phyloP scores from a whole-genome alignment of 2,797 vertebrate species.

The Lutjanus argentimaculatus region DNA sequence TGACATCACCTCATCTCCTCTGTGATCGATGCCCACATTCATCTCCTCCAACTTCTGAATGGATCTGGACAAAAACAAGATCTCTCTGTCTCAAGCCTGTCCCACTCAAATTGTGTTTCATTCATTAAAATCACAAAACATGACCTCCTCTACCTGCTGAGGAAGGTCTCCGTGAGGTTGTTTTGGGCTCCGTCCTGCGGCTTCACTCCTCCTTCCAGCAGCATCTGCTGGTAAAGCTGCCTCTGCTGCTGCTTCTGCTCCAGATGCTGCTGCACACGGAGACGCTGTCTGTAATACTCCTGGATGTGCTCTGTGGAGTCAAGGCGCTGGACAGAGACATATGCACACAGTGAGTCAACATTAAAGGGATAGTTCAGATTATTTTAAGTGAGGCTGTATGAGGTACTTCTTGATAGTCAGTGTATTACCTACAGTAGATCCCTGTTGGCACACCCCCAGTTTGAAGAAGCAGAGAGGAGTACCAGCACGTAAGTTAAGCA shows the following conservation, averaged over 20 bases:
- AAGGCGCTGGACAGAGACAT: slow-evolving; percentile 75
- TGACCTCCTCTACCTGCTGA: slow-evolving; percentile 87
- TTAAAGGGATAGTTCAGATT: too few relatives aligned
- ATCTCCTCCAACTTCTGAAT: slow-evolving; percentile 97
- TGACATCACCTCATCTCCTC: slow-evolving; percentile 89
- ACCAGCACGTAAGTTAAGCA: too few relatives aligned
- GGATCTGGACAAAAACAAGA: slow-evolving; percentile 84
- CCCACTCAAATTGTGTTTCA: not conserved
- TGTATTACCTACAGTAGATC: too few relatives aligned
- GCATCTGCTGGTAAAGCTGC: slow-evolving; percentile 97
- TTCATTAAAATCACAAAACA: accelerated
- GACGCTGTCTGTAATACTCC: slow-evolving; percentile 95
- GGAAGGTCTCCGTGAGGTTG: slow-evolving; percentile 97
- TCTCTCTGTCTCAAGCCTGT: not conserved
- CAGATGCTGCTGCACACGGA: slow-evolving; percentile 96
- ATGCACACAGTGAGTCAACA: not conserved
- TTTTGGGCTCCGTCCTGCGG: slow-evolving; percentile 90
- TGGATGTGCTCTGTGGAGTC: slow-evolving; percentile 94
- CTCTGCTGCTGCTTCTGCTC: slow-evolving; percentile 97
- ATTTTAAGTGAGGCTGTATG: too few relatives aligned
- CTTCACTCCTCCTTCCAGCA: slow-evolving; percentile 97
- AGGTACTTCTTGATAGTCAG: too few relatives aligned
- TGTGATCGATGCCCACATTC: slow-evolving; percentile 93
- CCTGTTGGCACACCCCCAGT: too few relatives aligned
- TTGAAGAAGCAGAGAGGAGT: too few relatives aligned